Evolutionary conservation across 2,888 invertebrate genomes (phyloP).

Genomic region (Xylota segnis): DNA sequence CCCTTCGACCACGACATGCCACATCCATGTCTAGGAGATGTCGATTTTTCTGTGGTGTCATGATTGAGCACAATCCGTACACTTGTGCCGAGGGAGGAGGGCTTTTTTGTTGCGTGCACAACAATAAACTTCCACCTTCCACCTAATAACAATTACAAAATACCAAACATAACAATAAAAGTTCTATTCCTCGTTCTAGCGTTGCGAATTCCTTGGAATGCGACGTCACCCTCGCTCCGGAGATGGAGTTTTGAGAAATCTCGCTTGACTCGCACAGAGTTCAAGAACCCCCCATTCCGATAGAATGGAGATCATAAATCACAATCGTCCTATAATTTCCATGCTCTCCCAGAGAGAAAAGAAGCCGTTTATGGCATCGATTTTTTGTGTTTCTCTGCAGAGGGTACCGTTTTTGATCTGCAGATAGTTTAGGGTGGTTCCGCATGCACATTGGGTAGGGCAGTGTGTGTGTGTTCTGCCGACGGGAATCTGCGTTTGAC

Average conservation of each 20-base stretch:
- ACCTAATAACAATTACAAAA: slow-evolving; percentile 73
- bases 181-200: slow-evolving; percentile 28
- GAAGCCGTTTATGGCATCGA: slow-evolving; percentile 47
- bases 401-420: neutral
- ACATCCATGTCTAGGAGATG: slow-evolving; percentile 31
- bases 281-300: slow-evolving; percentile 58
- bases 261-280: slow-evolving; percentile 7
- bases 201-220: slow-evolving; percentile 56
- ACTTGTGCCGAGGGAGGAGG: slow-evolving; percentile 40
- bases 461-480: slow-evolving; percentile 27
- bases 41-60: slow-evolving; percentile 60
- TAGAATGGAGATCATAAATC: slow-evolving; percentile 65
- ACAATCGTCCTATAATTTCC: slow-evolving; percentile 53
- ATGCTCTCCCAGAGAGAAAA: slow-evolving; percentile 11
- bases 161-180: slow-evolving; percentile 75
- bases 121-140: slow-evolving; percentile 68
- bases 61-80: slow-evolving; percentile 64
- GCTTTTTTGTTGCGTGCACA: slow-evolving; percentile 61
- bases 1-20: slow-evolving; percentile 53
- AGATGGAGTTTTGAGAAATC: neutral
- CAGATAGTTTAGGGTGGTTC: slow-evolving; percentile 31
- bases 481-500: slow-evolving; percentile 65
- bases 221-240: neutral
- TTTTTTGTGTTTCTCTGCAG: neutral
- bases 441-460: neutral